Base-by-base conservation (phyloP, 2,113 vertebrate species). In the Phalacrocorax brasilianus region DNA sequence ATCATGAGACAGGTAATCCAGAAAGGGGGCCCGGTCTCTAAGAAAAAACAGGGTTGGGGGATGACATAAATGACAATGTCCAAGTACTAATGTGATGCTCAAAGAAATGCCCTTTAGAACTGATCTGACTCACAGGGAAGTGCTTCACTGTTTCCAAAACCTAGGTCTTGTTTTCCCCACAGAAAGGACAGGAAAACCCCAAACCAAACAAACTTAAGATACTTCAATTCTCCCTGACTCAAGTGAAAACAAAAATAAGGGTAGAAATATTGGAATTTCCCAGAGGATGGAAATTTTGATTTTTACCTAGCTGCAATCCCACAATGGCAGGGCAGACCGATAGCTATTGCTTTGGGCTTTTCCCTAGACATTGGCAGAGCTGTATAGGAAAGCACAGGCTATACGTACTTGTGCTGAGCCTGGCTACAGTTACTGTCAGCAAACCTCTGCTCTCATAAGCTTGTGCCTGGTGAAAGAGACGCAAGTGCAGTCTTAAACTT, bases 181-280 rank as follows among this genome's bases (percentile, higher is more conserved):
- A 72, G 65, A 95, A 89, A 59, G 24, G 52, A 93, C 87, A 89
- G 77, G 74, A 95, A 96, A 97, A 74, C 91, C 91, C 91, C 89
- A 97, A 96, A 84, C 72, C 75, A 83, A 89, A 91, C 32, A 95
- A 67, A 35, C 32, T 80, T 70, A 52, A 82, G 78, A 70, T 70
- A 63, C 62, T 93, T 94, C 55, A 91, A 30, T 80, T 91, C 77
- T 81, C 38, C 65, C 56, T 74, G 73, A 72, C n/a, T 45, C 49
- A 81, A 72, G 33, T 35, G 9, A 94, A 91, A 95, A 52, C 45
- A 90, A 88, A 90, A 58, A 14, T 67, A 95, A 72, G 53, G 6
- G 0, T 12, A 70, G 86, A 81, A 82, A 91, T 85, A 72, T 0
- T 30, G 73, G 68, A 49, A 89, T 81, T 94, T 94, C 83, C 89